Conservation (phyloP, 2,888 invertebrate species). For the Ormyrus thymus region DNA sequence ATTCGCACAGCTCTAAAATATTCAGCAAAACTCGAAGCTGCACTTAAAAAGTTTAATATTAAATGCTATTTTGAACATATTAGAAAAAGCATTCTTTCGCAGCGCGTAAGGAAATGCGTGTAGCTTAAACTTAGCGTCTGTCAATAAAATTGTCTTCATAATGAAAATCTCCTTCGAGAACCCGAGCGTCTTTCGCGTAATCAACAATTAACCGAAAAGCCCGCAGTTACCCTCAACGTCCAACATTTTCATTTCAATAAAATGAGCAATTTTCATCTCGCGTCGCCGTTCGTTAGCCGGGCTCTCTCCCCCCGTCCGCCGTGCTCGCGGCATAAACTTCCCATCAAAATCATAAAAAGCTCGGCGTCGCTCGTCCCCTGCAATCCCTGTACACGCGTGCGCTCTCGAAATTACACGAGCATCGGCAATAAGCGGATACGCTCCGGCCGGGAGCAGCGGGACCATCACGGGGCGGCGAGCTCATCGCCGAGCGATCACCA, state of each 20-base stretch:
- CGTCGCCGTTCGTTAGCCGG: not conserved
- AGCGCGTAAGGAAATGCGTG: too few species aligned
- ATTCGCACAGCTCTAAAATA: too few species aligned
- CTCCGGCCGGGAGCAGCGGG: conserved; percentile 67
- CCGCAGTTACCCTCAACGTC: too few species aligned
- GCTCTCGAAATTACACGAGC: conserved; percentile 62
- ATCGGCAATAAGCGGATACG: conserved; percentile 69
- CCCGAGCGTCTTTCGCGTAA: too few species aligned
- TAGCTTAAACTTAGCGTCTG: too few species aligned
- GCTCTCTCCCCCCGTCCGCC: not conserved
- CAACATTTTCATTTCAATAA: conserved; percentile 25
- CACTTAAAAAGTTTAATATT: too few species aligned
- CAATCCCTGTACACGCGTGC: conserved; percentile 37
- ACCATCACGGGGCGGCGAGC: conserved; percentile 72
- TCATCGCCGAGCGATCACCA: conserved; percentile 74
- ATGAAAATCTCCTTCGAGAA: too few species aligned
- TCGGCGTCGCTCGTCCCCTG: not conserved
- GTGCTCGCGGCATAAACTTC: conserved; percentile 3
- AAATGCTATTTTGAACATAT: too few species aligned
- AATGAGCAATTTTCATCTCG: conserved; percentile 29
- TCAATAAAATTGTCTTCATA: too few species aligned
- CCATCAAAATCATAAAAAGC: not conserved
- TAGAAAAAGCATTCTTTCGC: too few species aligned
- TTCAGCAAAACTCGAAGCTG: too few species aligned
- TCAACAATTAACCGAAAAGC: too few species aligned